Conservation (phyloP, 2,888 invertebrate genomes). For the Nasonia oneida region DNA sequence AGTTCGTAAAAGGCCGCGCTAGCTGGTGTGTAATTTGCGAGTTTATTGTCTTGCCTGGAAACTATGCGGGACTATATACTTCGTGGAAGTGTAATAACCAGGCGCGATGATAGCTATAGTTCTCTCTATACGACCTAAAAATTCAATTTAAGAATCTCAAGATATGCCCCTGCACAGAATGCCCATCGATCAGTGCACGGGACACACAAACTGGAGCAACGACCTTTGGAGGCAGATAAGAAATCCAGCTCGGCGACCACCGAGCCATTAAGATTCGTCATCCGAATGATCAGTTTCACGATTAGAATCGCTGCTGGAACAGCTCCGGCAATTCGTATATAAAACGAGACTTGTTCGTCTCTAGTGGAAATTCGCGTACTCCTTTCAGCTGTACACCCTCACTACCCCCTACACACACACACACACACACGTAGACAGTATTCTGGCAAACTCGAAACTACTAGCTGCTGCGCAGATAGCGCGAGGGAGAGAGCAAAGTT, state of each 20-base stretch:
- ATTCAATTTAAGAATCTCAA: neutral
- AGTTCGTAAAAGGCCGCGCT: neutral
- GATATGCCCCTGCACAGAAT: no score
- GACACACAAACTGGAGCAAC: neutral
- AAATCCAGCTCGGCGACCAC: neutral
- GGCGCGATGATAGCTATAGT: neutral
- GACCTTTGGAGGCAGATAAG: neutral
- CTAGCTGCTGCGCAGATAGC: neutral
- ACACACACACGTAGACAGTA: neutral
- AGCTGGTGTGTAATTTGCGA: neutral
- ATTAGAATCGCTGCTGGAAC: constrained; percentile 23
- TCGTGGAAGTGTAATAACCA: neutral
- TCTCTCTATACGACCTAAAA: neutral
- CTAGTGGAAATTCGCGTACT: neutral
- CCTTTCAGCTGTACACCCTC: neutral
- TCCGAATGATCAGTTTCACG: constrained; percentile 21
- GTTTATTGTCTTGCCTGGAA: neutral
- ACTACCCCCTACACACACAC: neutral
- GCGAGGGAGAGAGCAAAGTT: constrained; percentile 17
- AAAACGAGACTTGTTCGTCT: constrained; percentile 39
- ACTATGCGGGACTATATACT: neutral
- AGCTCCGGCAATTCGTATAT: constrained; percentile 34
- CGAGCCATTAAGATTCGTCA: neutral
- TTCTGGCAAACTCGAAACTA: constrained; percentile 14
- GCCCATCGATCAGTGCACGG: neutral